These are phyloP conservation scores for Keiferia lycopersicella DNA, from an alignment of 2,888 invertebrate genomes.

Conservation along the genomic window DNA sequence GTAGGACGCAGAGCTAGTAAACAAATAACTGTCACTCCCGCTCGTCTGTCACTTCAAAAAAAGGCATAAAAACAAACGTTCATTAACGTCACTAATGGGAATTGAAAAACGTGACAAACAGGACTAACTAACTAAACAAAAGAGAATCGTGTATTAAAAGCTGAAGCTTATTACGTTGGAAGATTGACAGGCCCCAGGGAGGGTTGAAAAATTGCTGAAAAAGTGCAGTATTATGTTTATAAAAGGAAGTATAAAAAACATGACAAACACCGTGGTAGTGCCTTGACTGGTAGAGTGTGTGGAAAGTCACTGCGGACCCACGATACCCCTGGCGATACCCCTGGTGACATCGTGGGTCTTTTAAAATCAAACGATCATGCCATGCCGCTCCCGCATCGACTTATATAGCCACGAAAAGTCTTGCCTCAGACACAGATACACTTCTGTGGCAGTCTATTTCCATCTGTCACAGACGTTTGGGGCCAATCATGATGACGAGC, in stretches of 20 bases:
- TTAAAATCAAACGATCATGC: too few species aligned
- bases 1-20: neutral
- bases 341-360: too few species aligned
- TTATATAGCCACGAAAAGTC: too few species aligned
- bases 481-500: too few species aligned
- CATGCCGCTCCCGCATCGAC: too few species aligned
- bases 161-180: constrained; percentile 34
- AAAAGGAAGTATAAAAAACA: neutral
- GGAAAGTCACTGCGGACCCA: too few species aligned
- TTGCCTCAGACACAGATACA: too few species aligned
- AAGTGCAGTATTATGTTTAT: neutral
- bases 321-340: too few species aligned
- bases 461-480: too few species aligned
- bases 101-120: constrained; percentile 57
- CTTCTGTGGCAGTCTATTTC: too few species aligned
- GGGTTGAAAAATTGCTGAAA: neutral
- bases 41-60: constrained; percentile 3
- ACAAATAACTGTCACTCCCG: neutral
- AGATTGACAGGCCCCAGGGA: constrained; percentile 43
- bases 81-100: constrained; percentile 57
- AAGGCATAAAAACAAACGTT: constrained; percentile 34
- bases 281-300: too few species aligned
- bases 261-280: too few species aligned
- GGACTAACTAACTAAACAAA: constrained; percentile 51
- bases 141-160: constrained; percentile 50